Evolutionary conservation across 2,113 vertebrate species (phyloP).

Genomic region (Rhinolophus ferrumequinum): DNA sequence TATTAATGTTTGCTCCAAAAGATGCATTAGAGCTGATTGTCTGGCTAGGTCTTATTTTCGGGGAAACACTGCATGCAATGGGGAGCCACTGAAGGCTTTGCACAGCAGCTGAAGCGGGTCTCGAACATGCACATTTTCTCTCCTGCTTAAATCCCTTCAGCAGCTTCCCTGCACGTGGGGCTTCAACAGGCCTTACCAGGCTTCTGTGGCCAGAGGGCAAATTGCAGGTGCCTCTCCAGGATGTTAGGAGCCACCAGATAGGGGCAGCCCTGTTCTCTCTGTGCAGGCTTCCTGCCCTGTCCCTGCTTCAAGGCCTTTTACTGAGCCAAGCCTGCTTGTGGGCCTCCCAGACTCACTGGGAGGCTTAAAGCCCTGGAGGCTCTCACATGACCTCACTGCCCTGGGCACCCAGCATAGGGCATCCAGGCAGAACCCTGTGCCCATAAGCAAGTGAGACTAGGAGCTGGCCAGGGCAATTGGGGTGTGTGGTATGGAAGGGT

Average conservation of each 20-base stretch:
- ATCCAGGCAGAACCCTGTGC: background rate
- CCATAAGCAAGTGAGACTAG: background rate
- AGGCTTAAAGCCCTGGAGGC: background rate
- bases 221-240: background rate
- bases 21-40: too few relatives aligned
- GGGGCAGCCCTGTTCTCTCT: background rate
- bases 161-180: background rate
- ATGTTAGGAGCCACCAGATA: background rate
- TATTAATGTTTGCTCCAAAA: too few relatives aligned
- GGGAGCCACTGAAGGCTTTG: background rate
- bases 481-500: background rate
- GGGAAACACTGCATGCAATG: background rate
- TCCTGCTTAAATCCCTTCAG: background rate
- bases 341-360: fast-evolving
- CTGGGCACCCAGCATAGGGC: fast-evolving
- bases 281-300: background rate
- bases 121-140: fast-evolving
- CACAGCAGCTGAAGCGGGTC: background rate
- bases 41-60: too few relatives aligned
- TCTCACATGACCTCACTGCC: background rate
- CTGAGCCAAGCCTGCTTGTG: background rate
- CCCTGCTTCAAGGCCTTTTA: background rate
- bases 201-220: background rate
- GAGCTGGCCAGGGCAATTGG: fast-evolving
- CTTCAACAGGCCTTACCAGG: background rate